phyloP scores from a whole-genome alignment of 2,113 vertebrate genomes.

The Oreochromis spilurus region DNA sequence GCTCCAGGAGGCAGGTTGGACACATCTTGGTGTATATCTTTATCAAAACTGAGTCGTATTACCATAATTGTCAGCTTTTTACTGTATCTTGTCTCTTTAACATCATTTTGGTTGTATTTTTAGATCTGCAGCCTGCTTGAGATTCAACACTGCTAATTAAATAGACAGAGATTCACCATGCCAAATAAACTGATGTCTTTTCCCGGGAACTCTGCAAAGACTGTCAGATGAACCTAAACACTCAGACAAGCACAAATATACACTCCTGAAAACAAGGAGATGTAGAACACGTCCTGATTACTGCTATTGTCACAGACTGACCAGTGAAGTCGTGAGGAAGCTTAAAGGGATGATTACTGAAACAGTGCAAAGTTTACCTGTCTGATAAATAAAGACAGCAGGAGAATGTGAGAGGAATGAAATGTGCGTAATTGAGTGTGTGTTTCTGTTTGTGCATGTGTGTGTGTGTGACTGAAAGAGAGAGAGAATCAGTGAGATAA shows the following conservation, averaged over 20 bases:
- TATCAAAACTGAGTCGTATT: slow-evolving; percentile 59
- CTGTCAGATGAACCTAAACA: slow-evolving; percentile 51
- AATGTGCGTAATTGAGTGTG: slow-evolving; percentile 31
- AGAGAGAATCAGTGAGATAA: slow-evolving; percentile 54
- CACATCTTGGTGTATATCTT: slow-evolving; percentile 50
- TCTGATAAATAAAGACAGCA: slow-evolving; percentile 32
- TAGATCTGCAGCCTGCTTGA: slow-evolving; percentile 64
- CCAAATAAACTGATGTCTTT: slow-evolving; percentile 53
- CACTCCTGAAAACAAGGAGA: slow-evolving; percentile 29
- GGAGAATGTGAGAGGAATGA: slow-evolving; percentile 21
- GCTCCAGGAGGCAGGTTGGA: slow-evolving; percentile 50
- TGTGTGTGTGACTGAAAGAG: not conserved
- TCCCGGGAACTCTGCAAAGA: slow-evolving; percentile 38
- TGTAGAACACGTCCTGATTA: slow-evolving; percentile 34
- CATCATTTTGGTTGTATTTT: slow-evolving; percentile 70
- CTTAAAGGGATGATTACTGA: slow-evolving; percentile 28
- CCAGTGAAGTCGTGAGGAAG: slow-evolving; percentile 22
- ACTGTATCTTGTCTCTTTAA: slow-evolving; percentile 67
- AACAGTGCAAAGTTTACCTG: slow-evolving; percentile 44
- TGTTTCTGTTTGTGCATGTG: not conserved
- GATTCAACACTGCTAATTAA: slow-evolving; percentile 64
- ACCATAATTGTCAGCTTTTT: slow-evolving; percentile 72
- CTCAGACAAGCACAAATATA: not conserved
- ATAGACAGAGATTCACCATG: slow-evolving; percentile 52
- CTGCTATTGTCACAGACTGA: slow-evolving; percentile 40